Evolutionary conservation across 2,113 vertebrate species (phyloP), one percentile per base, ranked within the genome.

Genomic region (Glaucomys volans): DNA sequence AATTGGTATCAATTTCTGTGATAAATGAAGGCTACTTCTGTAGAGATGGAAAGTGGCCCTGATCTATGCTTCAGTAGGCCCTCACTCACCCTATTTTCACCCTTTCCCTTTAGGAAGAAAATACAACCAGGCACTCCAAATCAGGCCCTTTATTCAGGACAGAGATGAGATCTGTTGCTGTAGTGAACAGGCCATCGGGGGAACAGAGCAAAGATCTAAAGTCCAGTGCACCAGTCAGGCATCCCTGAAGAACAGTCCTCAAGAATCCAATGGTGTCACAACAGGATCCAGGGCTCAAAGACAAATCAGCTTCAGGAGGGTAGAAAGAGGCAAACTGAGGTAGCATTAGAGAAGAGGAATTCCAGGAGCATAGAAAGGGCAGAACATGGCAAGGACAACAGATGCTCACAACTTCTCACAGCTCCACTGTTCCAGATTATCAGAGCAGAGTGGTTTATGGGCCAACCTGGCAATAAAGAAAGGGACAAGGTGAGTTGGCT

Each of bases 371-470:
- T 0, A 54, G 40, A 64, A 5, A 57, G 4, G 42, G 44, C 90
- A 76, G 92, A 40, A 57, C 20, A 26, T 22, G 12, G 8, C 87
- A 37, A 42, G 44, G 59, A 54, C 52, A 71, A n/a, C 47, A 40
- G 64, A 18, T 0, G 1, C 37, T 97, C 89, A 97, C 8, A 1
- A 22, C 20, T 66, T 17, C 94, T 96, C 4, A 0, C 97, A 97
- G 44, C 1, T 20, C 97, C 97, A 98, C 79, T 98, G 97, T 35
- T 98, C 97, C 88, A 98, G 91, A 17, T 90, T 90, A 22, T 98
- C 96, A 28, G 86, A 93, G 72, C 97, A 98, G 50, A 98, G 93
- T 24, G 97, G 42, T 37, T 96, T 93, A 79, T 97, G 86, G n/a
- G 97, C 95, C 82, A 85, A n/a, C 97, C 97, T 98, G 80, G 42